phyloP scores from a whole-genome alignment of 2,113 vertebrate species.

The Axis porcinus region DNA sequence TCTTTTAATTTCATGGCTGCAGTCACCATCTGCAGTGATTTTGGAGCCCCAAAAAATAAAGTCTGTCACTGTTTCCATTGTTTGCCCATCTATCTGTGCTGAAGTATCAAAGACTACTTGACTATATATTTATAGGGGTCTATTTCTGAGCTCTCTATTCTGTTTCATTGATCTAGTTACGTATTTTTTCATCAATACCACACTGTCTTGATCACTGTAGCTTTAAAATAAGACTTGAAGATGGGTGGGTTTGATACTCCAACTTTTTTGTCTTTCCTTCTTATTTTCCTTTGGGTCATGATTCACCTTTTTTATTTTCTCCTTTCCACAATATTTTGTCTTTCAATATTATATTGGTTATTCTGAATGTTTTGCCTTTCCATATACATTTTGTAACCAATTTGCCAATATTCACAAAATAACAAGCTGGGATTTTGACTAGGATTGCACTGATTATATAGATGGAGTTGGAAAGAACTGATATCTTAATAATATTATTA shows the following conservation, averaged over 20 bases:
- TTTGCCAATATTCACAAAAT: background rate
- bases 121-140: background rate
- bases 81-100: background rate
- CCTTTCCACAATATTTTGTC: background rate
- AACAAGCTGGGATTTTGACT: background rate
- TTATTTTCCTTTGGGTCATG: background rate
- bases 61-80: background rate
- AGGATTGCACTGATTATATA: background rate
- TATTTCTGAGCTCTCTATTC: background rate
- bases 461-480: background rate
- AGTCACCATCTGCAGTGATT: background rate
- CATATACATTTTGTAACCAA: background rate
- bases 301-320: background rate
- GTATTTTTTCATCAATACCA: background rate
- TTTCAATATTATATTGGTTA: background rate
- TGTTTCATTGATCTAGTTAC: background rate
- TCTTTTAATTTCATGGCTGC: background rate
- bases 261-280: background rate
- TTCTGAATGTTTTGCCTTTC: background rate
- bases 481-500: background rate
- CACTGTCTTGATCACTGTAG: background rate
- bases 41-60: background rate
- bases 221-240: background rate
- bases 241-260: background rate
- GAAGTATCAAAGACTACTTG: background rate